Conservation (phyloP, 2,888 invertebrate species). For the Lutraria lutraria region DNA sequence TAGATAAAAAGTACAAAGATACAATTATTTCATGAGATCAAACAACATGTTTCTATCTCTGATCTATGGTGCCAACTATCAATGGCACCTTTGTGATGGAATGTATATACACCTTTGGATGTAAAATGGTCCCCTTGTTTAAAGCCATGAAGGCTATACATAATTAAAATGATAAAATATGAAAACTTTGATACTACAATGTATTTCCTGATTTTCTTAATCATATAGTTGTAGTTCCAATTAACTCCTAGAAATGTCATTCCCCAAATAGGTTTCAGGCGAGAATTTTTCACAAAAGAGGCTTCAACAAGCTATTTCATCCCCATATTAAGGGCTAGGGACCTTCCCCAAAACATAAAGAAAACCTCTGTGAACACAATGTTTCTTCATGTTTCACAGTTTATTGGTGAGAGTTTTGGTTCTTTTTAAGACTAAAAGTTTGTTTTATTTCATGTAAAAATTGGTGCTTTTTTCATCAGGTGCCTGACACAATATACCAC, state of each 20-base stretch:
- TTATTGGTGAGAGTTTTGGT: not conserved
- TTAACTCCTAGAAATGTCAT: no score
- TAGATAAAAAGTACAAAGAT: not conserved
- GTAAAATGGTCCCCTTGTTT: not conserved
- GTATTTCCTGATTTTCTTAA: no score
- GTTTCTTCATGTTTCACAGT: not conserved
- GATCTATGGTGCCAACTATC: not conserved
- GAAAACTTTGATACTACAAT: not conserved
- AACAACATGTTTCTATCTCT: not conserved
- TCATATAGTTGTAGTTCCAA: no score
- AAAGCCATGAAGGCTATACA: constrained; percentile 19
- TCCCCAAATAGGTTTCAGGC: no score
- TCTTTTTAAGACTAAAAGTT: not conserved
- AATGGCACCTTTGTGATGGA: constrained; percentile 1
- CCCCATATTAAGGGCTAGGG: no score
- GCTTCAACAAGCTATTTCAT: no score
- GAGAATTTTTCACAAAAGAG: no score
- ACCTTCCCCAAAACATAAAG: no score
- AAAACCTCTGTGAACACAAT: no score
- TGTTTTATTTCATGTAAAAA: not conserved
- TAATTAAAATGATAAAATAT: not conserved
- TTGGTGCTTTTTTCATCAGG: not conserved
- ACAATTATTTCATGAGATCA: not conserved
- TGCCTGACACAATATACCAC: not conserved
- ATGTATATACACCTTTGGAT: not conserved